Conservation (phyloP, 2,888 invertebrate genomes). For the Stramonita haemastoma region DNA sequence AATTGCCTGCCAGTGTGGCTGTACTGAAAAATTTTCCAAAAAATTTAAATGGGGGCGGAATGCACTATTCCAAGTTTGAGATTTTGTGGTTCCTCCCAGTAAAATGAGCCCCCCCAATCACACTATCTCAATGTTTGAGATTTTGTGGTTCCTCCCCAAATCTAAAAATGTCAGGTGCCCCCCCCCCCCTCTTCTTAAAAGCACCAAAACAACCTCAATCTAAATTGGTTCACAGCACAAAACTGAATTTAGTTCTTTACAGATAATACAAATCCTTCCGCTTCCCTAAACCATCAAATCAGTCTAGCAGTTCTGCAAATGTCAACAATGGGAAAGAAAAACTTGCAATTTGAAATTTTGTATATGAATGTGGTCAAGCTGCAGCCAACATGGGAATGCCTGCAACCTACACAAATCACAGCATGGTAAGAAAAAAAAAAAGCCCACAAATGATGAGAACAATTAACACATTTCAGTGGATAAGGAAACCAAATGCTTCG, state of each 20-base stretch:
- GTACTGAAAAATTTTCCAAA: not conserved
- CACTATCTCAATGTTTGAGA: no score
- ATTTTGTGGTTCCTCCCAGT: no score
- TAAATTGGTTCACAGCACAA: not conserved
- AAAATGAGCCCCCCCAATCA: no score
- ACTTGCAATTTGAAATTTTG: not conserved
- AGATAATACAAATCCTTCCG: not conserved
- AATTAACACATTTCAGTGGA: conserved; percentile 23
- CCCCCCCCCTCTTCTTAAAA: no score
- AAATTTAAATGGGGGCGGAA: no score
- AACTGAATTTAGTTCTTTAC: not conserved
- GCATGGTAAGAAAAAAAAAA: not conserved
- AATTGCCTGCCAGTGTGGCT: no score
- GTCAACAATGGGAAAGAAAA: not conserved
- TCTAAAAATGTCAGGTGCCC: no score
- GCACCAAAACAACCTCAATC: not conserved
- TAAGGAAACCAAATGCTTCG: conserved; percentile 25
- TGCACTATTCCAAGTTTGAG: not conserved
- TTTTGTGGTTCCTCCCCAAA: no score
- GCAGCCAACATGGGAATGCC: conserved; percentile 30
- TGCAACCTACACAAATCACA: not conserved
- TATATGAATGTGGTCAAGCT: not conserved
- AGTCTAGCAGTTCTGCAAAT: not conserved
- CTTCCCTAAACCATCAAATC: no score
- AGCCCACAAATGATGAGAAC: not conserved